Base-by-base conservation (phyloP, 2,888 invertebrate genomes). In the Tetragonula carbonaria region DNA sequence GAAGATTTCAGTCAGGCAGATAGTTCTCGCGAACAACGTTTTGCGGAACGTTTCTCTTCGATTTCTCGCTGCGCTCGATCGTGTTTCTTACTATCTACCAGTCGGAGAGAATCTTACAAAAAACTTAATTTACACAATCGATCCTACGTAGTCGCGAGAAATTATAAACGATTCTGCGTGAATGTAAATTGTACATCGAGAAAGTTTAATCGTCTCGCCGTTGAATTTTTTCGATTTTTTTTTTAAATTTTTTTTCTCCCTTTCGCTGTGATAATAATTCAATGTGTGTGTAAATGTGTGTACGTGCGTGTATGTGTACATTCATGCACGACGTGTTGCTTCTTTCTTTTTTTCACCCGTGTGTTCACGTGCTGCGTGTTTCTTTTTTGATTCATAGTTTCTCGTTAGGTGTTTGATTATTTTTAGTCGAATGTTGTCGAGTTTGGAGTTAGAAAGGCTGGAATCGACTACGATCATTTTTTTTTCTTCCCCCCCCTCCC, bases 371-470 rank as follows among this genome's bases (percentile, higher is more conserved):
- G 62, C 51, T 67, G 66, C 53, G 16, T 62, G 5, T 53, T n/a
- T 38, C 28, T 53, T 62, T 55, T 88, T 88, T 82, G 73, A 85
- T 89, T 89, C 74, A 65, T 66, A 76, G 83, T 85, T 53, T 76
- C 55, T 65, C 85, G 62, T 38, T 38, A 74, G n/a, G 23, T 62
- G 66, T 90, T 90, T 82, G 86, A 87, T 88, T 85, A 76, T 80
- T 38, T 23, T 59, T 21, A 38, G 23, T 79, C 79, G 57, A 75
- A 28, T 51, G 38, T 78, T 68, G n/a, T 70, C 68, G 67, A 72
- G 81, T 59, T 65, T 33, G 77, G 72, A 78, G 68, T 83, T 65
- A 73, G 67, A 79, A 81, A 84, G 89, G 76, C 78, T 85, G 81
- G 66, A 80, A 87, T 88, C 87, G 87, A 70, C 74, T 87, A 82